Conservation (phyloP, 2,113 vertebrate species). For the Pheucticus melanocephalus region DNA sequence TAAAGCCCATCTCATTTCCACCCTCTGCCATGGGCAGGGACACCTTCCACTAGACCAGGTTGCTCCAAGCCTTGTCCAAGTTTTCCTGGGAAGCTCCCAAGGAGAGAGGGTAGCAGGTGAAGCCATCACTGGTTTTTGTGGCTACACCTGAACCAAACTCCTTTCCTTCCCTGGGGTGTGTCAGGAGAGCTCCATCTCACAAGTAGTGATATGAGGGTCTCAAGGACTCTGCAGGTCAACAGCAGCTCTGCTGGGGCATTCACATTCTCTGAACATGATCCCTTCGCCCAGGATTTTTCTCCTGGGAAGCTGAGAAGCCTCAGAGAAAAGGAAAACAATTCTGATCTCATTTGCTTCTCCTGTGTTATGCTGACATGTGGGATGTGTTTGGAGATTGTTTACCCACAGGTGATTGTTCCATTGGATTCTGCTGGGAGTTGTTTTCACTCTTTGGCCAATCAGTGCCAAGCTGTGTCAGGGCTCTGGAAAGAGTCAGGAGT, state of each 20-base stretch:
- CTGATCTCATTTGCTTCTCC: no score
- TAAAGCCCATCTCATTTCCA: neutral
- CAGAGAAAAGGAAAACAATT: no score
- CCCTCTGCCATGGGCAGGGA: neutral
- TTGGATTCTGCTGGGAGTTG: no score
- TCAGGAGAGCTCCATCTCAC: neutral
- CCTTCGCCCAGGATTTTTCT: no score
- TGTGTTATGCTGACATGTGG: no score
- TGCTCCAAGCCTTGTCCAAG: neutral
- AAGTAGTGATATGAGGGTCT: fast-evolving
- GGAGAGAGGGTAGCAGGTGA: neutral
- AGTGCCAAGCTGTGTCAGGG: no score
- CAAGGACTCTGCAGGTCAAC: neutral
- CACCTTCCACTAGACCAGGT: neutral
- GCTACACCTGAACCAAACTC: neutral
- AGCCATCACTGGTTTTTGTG: neutral
- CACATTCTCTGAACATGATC: no score
- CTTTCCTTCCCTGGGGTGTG: neutral
- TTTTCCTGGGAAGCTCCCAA: neutral
- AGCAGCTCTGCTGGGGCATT: neutral
- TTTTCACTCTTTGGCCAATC: no score
- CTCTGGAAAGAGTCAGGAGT: no score
- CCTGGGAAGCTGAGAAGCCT: no score
- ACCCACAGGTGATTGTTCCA: no score
- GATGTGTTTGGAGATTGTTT: no score